These are phyloP conservation scores for Rhinogobio ventralis DNA, from an alignment of 2,797 vertebrate species.

Conservation along the genomic window DNA sequence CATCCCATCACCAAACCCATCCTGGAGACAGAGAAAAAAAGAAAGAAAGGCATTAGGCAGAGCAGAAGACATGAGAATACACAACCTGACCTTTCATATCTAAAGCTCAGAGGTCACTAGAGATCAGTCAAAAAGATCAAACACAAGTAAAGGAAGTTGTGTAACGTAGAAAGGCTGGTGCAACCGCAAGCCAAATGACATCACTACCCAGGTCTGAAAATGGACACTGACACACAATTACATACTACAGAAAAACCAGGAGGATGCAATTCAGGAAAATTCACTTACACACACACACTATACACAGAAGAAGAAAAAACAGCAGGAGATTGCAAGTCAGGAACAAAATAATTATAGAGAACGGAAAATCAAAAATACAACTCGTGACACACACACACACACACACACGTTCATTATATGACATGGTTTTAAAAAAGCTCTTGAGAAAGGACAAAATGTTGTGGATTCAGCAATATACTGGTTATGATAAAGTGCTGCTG, in stretches of 20 bases:
- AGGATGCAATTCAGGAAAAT: slow-evolving; percentile 39
- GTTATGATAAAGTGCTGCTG: slow-evolving; percentile 26
- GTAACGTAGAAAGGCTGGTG: slow-evolving; percentile 45
- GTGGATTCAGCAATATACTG: slow-evolving; percentile 45
- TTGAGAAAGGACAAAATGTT: slow-evolving; percentile 37
- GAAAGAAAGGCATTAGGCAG: slow-evolving; percentile 35
- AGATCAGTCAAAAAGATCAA: slow-evolving; percentile 26
- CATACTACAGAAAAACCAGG: slow-evolving; percentile 60
- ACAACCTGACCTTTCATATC: slow-evolving; percentile 11
- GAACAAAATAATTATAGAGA: slow-evolving; percentile 58
- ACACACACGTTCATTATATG: slow-evolving; percentile 20
- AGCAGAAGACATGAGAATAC: slow-evolving; percentile 44
- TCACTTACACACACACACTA: slow-evolving; percentile 11
- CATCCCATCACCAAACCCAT: slow-evolving; percentile 91
- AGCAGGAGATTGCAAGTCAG: slow-evolving; percentile 39
- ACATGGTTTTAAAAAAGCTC: slow-evolving; percentile 21
- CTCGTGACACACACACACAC: slow-evolving; percentile 6
- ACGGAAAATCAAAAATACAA: slow-evolving; percentile 57
- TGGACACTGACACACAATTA: slow-evolving; percentile 63
- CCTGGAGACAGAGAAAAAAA: slow-evolving; percentile 69
- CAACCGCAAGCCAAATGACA: slow-evolving; percentile 69
- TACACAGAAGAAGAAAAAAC: slow-evolving; percentile 3
- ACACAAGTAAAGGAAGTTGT: slow-evolving; percentile 15
- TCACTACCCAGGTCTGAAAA: slow-evolving; percentile 67
- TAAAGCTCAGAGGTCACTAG: slow-evolving; percentile 35